Evolutionary conservation across 2,113 vertebrate species (phyloP).

Genomic region (Saguinus midas): DNA sequence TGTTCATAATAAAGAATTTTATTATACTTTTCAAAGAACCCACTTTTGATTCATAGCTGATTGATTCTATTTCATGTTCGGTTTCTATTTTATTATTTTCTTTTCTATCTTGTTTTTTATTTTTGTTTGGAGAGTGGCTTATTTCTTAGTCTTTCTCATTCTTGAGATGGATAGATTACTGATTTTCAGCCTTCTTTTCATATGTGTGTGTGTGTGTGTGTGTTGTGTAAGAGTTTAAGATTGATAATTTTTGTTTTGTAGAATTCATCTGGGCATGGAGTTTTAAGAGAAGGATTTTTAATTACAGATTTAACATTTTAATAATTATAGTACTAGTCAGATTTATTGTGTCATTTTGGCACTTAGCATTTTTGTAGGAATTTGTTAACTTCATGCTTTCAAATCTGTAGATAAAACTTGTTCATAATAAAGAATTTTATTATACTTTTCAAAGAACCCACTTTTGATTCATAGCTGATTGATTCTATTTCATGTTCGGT

Average conservation of each 20-base stretch:
- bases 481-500: not conserved
- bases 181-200: not conserved
- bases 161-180: not conserved
- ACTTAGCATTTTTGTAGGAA: not conserved
- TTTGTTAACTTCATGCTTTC: not conserved
- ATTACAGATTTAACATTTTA: not conserved
- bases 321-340: not conserved
- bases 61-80: not conserved
- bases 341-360: not conserved
- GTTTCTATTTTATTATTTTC: conserved; percentile 8
- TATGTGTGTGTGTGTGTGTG: too few relatives aligned
- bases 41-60: not conserved
- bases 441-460: not conserved
- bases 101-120: not conserved
- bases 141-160: not conserved
- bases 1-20: not conserved
- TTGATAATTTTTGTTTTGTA: not conserved
- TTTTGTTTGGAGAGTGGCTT: not conserved
- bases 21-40: not conserved
- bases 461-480: not conserved
- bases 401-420: not conserved
- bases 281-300: not conserved
- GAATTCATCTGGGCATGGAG: not conserved
- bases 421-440: not conserved
- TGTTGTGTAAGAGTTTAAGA: not conserved